Evolutionary conservation across 2,888 invertebrate species (phyloP).

Genomic region (Philereme vetulata): DNA sequence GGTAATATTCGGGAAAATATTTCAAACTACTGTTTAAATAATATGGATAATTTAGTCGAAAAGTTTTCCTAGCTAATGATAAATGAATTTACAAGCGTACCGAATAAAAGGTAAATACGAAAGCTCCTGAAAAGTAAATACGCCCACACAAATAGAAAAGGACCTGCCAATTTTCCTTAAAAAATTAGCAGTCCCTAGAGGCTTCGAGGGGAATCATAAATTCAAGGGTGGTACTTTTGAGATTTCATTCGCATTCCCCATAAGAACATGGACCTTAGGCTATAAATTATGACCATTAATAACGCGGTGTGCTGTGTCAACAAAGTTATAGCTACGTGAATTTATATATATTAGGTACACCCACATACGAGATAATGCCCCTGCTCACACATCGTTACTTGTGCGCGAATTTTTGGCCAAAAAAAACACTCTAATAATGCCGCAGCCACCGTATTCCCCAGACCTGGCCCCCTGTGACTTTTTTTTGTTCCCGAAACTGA

Average conservation of each 20-base stretch:
- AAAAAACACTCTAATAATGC: too few species aligned
- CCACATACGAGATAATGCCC: too few species aligned
- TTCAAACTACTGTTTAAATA: too few species aligned
- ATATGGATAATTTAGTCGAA: too few species aligned
- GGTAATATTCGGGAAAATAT: too few species aligned
- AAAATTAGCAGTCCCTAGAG: constrained; percentile 76
- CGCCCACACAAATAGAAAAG: constrained; percentile 6
- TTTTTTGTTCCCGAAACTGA: too few species aligned
- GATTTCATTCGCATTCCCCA: constrained; percentile 72
- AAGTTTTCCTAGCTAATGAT: too few species aligned
- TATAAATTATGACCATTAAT: constrained; percentile 80
- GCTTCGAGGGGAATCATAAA: constrained; percentile 71
- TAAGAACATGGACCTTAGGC: constrained; percentile 66
- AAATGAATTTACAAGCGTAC: too few species aligned
- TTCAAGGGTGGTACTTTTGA: constrained; percentile 68
- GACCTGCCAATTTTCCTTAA: constrained; percentile 53
- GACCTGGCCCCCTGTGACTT: too few species aligned
- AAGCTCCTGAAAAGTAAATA: constrained; percentile 20
- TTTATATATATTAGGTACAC: constrained; percentile 1
- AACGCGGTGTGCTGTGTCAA: constrained; percentile 74
- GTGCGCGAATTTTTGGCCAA: too few species aligned
- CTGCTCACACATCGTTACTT: too few species aligned
- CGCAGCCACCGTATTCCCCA: too few species aligned
- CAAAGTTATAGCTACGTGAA: constrained; percentile 42
- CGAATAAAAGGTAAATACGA: background rate